Base-by-base conservation (phyloP, 2,797 vertebrate species). In the Amblyopsis hoosieri region DNA sequence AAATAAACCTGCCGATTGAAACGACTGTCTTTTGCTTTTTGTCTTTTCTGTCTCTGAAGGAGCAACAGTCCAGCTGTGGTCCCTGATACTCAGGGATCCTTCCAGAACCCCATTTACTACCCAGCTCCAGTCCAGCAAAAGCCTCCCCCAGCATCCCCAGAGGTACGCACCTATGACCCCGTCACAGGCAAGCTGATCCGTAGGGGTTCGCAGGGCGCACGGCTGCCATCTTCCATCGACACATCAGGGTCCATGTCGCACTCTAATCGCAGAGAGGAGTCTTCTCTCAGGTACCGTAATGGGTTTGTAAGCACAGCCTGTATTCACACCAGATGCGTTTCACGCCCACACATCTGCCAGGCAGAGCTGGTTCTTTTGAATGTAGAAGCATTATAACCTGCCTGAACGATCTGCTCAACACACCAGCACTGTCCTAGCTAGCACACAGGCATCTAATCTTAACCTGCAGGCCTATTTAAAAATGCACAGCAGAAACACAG, bases 171-270 rank as follows among this genome's bases (percentile, higher is more conserved):
- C 58, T 99, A 99, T 3, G 95, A 99, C 79, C 89, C 95, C 0
- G 92, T 94, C 74, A 99, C 98, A 0, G 98, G 98, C 62, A 99
- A 97, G 79, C 93, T 99, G 59, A 98, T 98, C 85, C 93, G 98
- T 52, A 94, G 93, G 60, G 90, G 90, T 0, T 66, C 93, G 2
- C 94, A 91, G 63, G 76, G 63, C 8, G 75, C 90, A 0, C 86
- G 82, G 15, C 92, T 90, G 2, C 74, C 88, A 0, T 55, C 87
- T 37, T 95, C 91, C 82, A 83, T 91, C 62, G 94, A 95, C 46
- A 63, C 87, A 11, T 88, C 94, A 17, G 89, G 86, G 69, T 84
- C 92, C 3, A 60, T 91, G 54, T 57, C 82, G 12, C 85, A 91
- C 52, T 80, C 93, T 4, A 91, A 92, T 64, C 94, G 92, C 0